Evolutionary conservation across 1,140 invertebrate genomes (phyloP), one percentile per base, ranked within the genome.

Genomic region (Lithobius niger): DNA sequence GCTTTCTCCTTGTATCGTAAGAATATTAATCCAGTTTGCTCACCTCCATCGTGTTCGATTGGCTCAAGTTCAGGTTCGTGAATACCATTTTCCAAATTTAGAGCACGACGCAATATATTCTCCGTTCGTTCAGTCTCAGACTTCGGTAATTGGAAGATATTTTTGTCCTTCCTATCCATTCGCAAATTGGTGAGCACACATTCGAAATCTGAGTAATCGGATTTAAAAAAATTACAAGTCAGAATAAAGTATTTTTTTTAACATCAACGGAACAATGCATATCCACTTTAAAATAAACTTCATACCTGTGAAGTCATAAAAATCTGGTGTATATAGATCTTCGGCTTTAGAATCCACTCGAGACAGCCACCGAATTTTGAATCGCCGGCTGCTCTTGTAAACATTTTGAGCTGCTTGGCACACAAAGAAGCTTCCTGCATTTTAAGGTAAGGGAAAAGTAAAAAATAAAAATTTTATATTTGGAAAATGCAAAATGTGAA

Each of bases 361-460:
- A 2, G 85, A 86, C 27, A 92, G 71, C 90, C 90, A 94, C 63
- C 88, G 80, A 64, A 94, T 92, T 64, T 82, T 82, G 64, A 93
- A 89, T 66, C 82, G 82, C 53, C 80, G 76, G 54, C 81, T 82
- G 16, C 80, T 80, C 67, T 84, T 86, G 68, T 88, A 91, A 52
- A 95, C 84, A 73, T 93, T 92, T 74, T 93, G 88, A 70, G 85
- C 80, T 2, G 87, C 80, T 71, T 91, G 87, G 68, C 90, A 95
- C 40, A 95, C 78, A 67, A 87, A 95, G 71, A 93, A 93, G 44
- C 84, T 81, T 43, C 85, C 86, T 71, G 87, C 81, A 62, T 40
- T 40, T 40, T 40, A 40, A 13, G 10, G 18, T n/a, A n/a, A n/a
- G n/a, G n/a, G n/a, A n/a, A n/a, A n/a, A n/a, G n/a, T 40, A 40